These are phyloP conservation scores for Anodontia alba DNA, from an alignment of 2,888 invertebrate species.

Conservation along the genomic window DNA sequence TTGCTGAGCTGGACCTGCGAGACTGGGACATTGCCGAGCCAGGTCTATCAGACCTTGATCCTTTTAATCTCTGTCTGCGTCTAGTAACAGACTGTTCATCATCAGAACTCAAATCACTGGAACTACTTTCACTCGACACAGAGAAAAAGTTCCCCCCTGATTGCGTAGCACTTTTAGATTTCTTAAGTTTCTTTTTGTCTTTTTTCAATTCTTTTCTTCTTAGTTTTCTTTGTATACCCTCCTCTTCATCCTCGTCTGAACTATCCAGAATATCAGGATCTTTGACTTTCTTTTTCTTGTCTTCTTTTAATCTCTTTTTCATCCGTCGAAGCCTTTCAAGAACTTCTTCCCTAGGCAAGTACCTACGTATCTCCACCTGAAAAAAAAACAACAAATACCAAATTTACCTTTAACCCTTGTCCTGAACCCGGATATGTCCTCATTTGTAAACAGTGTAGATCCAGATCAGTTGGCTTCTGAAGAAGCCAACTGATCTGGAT, in stretches of 20 bases:
- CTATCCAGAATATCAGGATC: conserved; percentile 29
- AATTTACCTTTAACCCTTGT: too few species aligned
- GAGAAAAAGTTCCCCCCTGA: conserved; percentile 34
- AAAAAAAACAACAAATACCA: background rate
- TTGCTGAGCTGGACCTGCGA: conserved; percentile 25
- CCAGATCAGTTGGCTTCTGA: too few species aligned
- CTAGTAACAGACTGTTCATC: conserved; percentile 28
- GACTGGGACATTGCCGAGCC: conserved; percentile 32
- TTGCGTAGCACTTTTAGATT: background rate
- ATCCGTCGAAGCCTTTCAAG: conserved; percentile 63
- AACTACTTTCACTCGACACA: conserved; percentile 23
- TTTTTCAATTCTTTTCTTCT: conserved; percentile 19
- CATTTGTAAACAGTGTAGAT: too few species aligned
- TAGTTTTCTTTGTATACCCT: background rate
- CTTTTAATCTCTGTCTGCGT: background rate
- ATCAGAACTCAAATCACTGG: conserved; percentile 21
- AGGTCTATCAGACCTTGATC: conserved; percentile 24
- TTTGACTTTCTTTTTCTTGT: conserved; percentile 27
- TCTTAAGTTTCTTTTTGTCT: background rate
- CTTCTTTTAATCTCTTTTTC: conserved; percentile 60
- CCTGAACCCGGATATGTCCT: too few species aligned
- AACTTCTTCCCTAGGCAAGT: conserved; percentile 70
- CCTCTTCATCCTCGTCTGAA: background rate
- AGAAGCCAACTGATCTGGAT: too few species aligned
- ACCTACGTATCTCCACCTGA: conserved; percentile 74